These are phyloP conservation scores for Rhabdomys pumilio DNA, from an alignment of 2,797 vertebrate species.

Conservation along the genomic window DNA sequence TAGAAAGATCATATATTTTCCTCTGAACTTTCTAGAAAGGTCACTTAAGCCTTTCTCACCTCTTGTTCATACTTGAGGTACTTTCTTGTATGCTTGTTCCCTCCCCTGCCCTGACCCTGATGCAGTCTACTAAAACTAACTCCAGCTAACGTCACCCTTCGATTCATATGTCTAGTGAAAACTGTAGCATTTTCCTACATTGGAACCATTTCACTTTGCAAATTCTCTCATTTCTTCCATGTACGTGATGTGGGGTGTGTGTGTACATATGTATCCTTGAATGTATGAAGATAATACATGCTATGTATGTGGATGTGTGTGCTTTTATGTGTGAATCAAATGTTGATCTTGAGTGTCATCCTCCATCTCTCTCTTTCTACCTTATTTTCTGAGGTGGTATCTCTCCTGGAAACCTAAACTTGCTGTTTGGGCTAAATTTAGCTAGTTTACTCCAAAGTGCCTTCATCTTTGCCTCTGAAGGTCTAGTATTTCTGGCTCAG, in stretches of 20 bases:
- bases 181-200: neutral
- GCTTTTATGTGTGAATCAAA: neutral
- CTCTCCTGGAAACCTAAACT: neutral
- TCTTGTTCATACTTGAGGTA: neutral
- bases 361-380: neutral
- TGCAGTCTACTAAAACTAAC: neutral
- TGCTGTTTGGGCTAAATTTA: neutral
- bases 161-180: neutral
- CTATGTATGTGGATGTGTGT: neutral
- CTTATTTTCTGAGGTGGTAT: neutral
- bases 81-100: neutral
- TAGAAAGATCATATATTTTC: neutral
- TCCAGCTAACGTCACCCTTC: slow-evolving; percentile 7
- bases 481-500: neutral
- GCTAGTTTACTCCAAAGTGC: neutral
- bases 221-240: neutral
- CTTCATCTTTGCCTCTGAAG: neutral
- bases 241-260: neutral
- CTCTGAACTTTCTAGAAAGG: slow-evolving; percentile 31
- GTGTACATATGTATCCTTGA: neutral
- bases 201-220: neutral
- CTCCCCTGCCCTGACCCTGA: too few relatives aligned
- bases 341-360: neutral
- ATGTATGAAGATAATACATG: neutral
- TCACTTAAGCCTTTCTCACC: neutral